Percentiles rank a stretch among this genome's conserved stretches.
Conservation (phyloP, 2,888 invertebrate species). For the Cataglyphis cursor region DNA sequence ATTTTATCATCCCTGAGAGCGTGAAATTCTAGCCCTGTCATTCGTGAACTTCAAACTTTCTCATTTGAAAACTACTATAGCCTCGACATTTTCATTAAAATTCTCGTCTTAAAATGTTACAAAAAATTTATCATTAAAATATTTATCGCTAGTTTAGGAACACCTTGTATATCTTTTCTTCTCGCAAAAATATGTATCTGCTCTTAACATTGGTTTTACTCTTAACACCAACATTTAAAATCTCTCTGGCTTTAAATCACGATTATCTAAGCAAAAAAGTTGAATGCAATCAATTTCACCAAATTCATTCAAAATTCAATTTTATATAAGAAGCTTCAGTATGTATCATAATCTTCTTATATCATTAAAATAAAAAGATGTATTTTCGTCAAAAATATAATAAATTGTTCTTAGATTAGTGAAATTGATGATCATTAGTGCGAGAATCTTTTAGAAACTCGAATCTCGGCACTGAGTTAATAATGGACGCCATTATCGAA, state of each 20-base stretch:
- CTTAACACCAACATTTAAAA: slow-evolving; percentile 38
- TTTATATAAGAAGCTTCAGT: background rate
- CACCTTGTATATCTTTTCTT: slow-evolving; percentile 22
- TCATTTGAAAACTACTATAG: background rate
- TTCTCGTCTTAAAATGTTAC: too few species aligned
- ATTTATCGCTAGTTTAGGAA: too few species aligned
- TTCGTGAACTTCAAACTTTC: background rate
- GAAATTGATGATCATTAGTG: slow-evolving; percentile 25
- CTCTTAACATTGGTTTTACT: slow-evolving; percentile 58
- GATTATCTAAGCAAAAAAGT: slow-evolving; percentile 53
- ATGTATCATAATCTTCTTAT: background rate
- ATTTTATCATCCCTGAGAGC: too few species aligned
- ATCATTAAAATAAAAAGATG: background rate
- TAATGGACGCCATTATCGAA: background rate
- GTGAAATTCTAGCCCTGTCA: too few species aligned
- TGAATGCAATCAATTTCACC: slow-evolving; percentile 1
- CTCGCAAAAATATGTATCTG: slow-evolving; percentile 49
- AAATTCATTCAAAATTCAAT: background rate
- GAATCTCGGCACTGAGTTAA: slow-evolving; percentile 40
- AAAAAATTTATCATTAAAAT: too few species aligned
- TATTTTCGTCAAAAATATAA: background rate
- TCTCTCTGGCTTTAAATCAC: slow-evolving; percentile 52
- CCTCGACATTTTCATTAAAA: too few species aligned
- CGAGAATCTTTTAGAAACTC: slow-evolving; percentile 42
- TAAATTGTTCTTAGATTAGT: slow-evolving; percentile 15